phyloP scores from a whole-genome alignment of 2,113 vertebrate species.

The Psittacara wagleri region DNA sequence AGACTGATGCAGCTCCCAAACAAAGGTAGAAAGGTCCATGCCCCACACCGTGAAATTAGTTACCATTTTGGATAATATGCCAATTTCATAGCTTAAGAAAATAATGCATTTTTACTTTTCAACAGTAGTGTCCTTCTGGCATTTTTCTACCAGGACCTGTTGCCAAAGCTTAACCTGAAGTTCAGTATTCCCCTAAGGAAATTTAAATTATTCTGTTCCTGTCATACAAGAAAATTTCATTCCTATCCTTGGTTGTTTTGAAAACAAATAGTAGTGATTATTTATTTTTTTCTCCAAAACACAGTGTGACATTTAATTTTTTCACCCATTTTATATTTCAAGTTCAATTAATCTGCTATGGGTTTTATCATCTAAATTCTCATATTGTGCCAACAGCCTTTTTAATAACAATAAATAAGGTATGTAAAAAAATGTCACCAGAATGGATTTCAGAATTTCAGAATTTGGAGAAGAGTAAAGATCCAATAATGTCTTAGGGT shows the following conservation, averaged over 20 bases:
- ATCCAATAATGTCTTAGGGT: not conserved
- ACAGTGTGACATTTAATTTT: not conserved
- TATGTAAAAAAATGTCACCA: not conserved
- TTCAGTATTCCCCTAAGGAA: not conserved
- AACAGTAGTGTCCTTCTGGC: not conserved
- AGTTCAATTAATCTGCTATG: not conserved
- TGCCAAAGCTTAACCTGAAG: not conserved
- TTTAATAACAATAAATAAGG: not conserved
- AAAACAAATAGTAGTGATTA: not conserved
- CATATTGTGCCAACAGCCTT: not conserved
- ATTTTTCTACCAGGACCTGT: not conserved
- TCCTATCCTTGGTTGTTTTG: not conserved
- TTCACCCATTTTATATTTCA: not conserved
- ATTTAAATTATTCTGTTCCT: not conserved
- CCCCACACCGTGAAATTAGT: not conserved
- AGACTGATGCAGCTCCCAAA: not conserved
- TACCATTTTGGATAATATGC: not conserved
- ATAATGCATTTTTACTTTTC: not conserved
- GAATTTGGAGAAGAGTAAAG: not conserved
- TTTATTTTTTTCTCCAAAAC: not conserved
- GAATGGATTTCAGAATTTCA: not conserved
- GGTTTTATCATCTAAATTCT: not conserved
- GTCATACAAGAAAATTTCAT: not conserved
- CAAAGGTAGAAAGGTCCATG: not conserved
- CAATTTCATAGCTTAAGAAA: not conserved